These are phyloP conservation scores for Diaperis boleti DNA, from an alignment of 2,888 invertebrate species.

Conservation along the genomic window DNA sequence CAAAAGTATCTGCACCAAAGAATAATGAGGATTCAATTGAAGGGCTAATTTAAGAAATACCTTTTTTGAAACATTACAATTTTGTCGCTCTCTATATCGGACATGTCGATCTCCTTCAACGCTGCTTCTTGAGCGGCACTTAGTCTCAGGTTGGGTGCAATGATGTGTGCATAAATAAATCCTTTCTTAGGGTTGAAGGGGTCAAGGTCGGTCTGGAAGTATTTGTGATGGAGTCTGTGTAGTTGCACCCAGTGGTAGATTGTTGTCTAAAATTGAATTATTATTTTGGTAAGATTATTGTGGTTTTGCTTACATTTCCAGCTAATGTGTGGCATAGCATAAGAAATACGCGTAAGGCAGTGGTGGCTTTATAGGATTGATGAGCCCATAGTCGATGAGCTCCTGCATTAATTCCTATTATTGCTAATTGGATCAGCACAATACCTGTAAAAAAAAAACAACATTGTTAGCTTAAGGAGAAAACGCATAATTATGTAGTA, in stretches of 20 bases:
- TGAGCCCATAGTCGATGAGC: conserved; percentile 96
- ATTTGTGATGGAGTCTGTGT: conserved; percentile 86
- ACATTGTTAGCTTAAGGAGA: too few relatives aligned
- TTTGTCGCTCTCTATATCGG: conserved; percentile 81
- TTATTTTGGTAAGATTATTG: neutral
- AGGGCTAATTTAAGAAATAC: conserved; percentile 63
- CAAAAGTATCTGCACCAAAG: conserved; percentile 74
- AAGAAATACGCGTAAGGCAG: conserved; percentile 78
- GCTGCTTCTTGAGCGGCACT: conserved; percentile 75
- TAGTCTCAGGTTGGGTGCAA: conserved; percentile 77
- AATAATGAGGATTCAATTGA: too few relatives aligned
- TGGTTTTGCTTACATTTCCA: conserved; percentile 79
- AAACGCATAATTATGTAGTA: too few relatives aligned
- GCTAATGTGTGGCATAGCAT: conserved; percentile 87
- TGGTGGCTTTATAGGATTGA: conserved; percentile 81
- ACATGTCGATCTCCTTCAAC: conserved; percentile 78
- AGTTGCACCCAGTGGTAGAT: conserved; percentile 87
- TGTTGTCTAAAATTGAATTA: conserved; percentile 73
- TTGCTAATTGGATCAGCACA: conserved; percentile 73
- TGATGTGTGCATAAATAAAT: conserved; percentile 84
- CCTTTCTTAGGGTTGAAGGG: conserved; percentile 85
- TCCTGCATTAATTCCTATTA: conserved; percentile 89
- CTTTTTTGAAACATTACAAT: conserved; percentile 86
- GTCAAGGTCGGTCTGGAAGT: conserved; percentile 82
- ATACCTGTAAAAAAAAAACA: too few relatives aligned